Evolutionary conservation across 1,140 invertebrate species (phyloP).

Genomic region (Calephelis virginiensis): DNA sequence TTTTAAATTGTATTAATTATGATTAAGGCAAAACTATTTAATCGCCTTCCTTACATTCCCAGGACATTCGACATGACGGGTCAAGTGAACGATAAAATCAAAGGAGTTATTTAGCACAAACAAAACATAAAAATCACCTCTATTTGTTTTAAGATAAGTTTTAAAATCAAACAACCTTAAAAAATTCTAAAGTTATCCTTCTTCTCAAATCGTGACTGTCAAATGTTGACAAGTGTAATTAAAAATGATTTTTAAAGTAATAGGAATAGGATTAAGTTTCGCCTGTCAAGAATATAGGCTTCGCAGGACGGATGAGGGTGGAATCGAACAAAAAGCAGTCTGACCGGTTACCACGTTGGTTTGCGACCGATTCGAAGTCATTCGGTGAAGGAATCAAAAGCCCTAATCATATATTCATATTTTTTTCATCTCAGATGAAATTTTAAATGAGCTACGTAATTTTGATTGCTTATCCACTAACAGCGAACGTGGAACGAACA

Average conservation of each 20-base stretch:
- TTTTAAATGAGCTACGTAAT: slow-evolving; percentile 18
- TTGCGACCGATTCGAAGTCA: slow-evolving; percentile 47
- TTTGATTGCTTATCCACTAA: slow-evolving; percentile 2
- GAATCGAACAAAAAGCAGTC: slow-evolving; percentile 62
- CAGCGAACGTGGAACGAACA: too few relatives aligned
- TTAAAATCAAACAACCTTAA: slow-evolving; percentile 33
- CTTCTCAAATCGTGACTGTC: slow-evolving; percentile 62
- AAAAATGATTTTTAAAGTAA: slow-evolving; percentile 28
- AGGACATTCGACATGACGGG: slow-evolving; percentile 69
- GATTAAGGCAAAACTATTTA: slow-evolving; percentile 46
- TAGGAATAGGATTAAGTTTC: slow-evolving; percentile 27
- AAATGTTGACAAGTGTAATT: slow-evolving; percentile 26
- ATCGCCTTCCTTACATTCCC: slow-evolving; percentile 61
- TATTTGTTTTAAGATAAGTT: slow-evolving; percentile 26
- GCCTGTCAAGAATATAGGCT: slow-evolving; percentile 27
- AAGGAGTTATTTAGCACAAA: slow-evolving; percentile 52
- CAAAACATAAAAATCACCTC: slow-evolving; percentile 33
- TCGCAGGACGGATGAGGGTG: slow-evolving; percentile 49
- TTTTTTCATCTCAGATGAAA: slow-evolving; percentile 39
- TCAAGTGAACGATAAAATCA: slow-evolving; percentile 72
- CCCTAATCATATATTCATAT: slow-evolving; percentile 58
- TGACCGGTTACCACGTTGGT: slow-evolving; percentile 48
- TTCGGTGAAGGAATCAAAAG: slow-evolving; percentile 45
- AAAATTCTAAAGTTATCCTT: slow-evolving; percentile 59
- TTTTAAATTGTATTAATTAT: slow-evolving; percentile 21